These are phyloP conservation scores for Temnothorax curvispinosus DNA, from an alignment of 1,140 invertebrate species.

Conservation along the genomic window DNA sequence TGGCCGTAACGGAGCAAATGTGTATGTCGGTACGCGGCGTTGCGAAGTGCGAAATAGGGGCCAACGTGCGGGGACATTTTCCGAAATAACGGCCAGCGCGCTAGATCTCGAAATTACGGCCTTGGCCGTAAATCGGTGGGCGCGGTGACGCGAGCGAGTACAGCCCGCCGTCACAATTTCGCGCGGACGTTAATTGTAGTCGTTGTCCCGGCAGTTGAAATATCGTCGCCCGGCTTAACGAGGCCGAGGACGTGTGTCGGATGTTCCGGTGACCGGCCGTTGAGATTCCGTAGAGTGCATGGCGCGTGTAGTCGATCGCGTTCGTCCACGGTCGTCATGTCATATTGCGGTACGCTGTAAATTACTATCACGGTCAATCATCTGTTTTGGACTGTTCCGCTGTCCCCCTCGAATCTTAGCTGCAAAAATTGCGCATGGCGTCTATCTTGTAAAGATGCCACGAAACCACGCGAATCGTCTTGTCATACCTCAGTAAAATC, in stretches of 20 bases:
- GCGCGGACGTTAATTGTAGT: slow-evolving; percentile 67
- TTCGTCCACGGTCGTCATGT: not conserved
- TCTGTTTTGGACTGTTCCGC: not conserved
- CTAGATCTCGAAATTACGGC: slow-evolving; percentile 55
- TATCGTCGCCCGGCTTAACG: slow-evolving; percentile 57
- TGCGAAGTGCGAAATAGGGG: slow-evolving; percentile 22
- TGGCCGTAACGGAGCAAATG: slow-evolving; percentile 22
- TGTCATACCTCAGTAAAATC: not conserved
- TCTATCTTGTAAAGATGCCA: not conserved
- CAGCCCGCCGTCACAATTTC: slow-evolving; percentile 62
- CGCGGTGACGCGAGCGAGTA: not conserved
- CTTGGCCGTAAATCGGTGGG: slow-evolving; percentile 63
- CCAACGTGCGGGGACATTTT: slow-evolving; percentile 18
- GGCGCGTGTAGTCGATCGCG: slow-evolving; percentile 16
- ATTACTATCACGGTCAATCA: not conserved
- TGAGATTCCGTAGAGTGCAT: slow-evolving; percentile 21
- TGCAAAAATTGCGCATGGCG: not conserved
- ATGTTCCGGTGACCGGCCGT: slow-evolving; percentile 26
- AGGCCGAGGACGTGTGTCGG: slow-evolving; percentile 31
- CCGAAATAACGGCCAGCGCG: slow-evolving; percentile 44
- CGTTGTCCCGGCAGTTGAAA: slow-evolving; percentile 49
- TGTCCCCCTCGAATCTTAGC: not conserved
- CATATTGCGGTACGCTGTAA: not conserved
- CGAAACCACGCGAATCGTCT: not conserved
- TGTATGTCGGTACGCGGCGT: not conserved